A percentile compares a stretch with the other conserved stretches of the same genome.
phyloP scores from a whole-genome alignment of 2,888 invertebrate genomes.

The Agrochola litura region DNA sequence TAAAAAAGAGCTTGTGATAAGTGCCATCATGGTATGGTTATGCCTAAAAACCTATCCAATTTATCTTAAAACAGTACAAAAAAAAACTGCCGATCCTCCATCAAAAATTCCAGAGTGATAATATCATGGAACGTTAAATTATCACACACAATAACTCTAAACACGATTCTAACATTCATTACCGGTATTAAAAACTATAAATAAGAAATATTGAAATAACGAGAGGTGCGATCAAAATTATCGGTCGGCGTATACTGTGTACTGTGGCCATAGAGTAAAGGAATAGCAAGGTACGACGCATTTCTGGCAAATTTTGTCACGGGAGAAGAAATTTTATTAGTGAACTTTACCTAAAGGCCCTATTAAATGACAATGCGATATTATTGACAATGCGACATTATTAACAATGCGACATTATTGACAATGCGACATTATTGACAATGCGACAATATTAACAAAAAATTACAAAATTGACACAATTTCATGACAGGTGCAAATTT shows the following conservation, averaged over 20 bases:
- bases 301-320: neutral
- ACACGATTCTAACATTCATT: constrained; percentile 54
- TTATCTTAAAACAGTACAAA: neutral
- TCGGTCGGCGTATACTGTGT: constrained; percentile 20
- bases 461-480: neutral
- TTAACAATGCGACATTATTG: neutral
- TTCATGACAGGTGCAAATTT: neutral
- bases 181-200: constrained; percentile 58
- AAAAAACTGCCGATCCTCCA: neutral
- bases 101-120: constrained; percentile 35
- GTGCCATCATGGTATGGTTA: neutral
- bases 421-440: neutral
- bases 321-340: neutral
- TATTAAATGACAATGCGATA: neutral
- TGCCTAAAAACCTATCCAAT: neutral
- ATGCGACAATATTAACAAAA: neutral
- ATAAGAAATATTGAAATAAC: constrained; percentile 54
- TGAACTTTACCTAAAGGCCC: neutral
- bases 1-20: neutral
- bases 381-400: neutral
- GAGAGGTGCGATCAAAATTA: constrained; percentile 45
- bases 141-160: constrained; percentile 39
- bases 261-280: constrained; percentile 26
- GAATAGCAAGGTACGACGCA: neutral
- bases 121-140: constrained; percentile 35